Evolutionary conservation across 2,888 invertebrate genomes (phyloP).

Genomic region (Beris morrisii): DNA sequence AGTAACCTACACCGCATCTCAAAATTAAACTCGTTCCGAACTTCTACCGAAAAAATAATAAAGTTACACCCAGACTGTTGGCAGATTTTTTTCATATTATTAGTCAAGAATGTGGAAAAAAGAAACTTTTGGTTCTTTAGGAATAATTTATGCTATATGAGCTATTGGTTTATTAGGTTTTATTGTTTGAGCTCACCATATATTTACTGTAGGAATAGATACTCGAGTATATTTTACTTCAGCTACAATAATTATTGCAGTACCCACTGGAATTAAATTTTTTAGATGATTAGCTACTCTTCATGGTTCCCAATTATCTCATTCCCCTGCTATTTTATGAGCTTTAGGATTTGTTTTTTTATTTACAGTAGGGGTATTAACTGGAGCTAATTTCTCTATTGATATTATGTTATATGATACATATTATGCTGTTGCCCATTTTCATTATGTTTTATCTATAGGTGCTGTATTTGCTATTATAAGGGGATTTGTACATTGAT

Average conservation of each 20-base stretch:
- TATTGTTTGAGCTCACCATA: conserved; percentile 83
- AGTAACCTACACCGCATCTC: too few relatives aligned
- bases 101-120: conserved; percentile 73
- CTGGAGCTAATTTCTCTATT: conserved; percentile 73
- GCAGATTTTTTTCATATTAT: conserved; percentile 80
- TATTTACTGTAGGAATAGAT: conserved; percentile 83
- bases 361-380: conserved; percentile 76
- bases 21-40: too few relatives aligned
- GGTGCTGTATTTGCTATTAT: conserved; percentile 66
- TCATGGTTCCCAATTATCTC: conserved; percentile 65
- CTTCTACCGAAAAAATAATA: too few relatives aligned
- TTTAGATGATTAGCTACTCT: conserved; percentile 76
- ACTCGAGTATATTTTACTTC: conserved; percentile 83
- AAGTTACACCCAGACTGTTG: too few relatives aligned
- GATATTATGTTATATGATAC: conserved; percentile 79
- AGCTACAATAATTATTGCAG: conserved; percentile 84
- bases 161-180: conserved; percentile 81
- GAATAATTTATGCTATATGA: conserved; percentile 83
- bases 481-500: conserved; percentile 65
- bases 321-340: conserved; percentile 65
- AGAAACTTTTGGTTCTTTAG: conserved; percentile 70
- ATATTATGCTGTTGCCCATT: conserved; percentile 83
- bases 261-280: conserved; percentile 83
- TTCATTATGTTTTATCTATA: conserved; percentile 79
- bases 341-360: conserved; percentile 75